Evolutionary conservation across 2,113 vertebrate species (phyloP).

Genomic region (Malurus melanocephalus): DNA sequence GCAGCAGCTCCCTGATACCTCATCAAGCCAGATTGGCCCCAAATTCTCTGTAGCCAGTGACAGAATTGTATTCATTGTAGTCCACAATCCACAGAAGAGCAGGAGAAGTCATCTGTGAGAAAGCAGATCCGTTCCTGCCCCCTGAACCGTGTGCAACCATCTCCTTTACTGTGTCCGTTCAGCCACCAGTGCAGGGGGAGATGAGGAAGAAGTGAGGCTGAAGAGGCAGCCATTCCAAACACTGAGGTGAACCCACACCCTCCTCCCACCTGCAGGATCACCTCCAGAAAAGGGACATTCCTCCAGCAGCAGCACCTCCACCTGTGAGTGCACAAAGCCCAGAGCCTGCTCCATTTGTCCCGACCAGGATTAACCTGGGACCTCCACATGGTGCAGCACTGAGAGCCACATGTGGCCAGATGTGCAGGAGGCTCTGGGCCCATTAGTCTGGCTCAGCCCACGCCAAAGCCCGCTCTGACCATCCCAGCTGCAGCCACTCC

Average conservation of each 20-base stretch:
- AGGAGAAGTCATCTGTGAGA: neutral
- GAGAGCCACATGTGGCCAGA: rapidly evolving
- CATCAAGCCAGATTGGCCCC: neutral
- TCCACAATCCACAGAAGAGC: neutral
- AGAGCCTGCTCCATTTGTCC: rapidly evolving
- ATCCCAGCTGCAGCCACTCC: neutral
- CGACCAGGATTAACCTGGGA: rapidly evolving
- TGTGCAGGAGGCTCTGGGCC: neutral
- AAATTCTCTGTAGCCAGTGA: neutral
- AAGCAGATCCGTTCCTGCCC: neutral
- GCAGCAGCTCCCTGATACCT: neutral
- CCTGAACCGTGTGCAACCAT: neutral
- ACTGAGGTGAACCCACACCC: neutral
- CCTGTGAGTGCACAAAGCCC: neutral
- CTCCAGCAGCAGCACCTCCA: neutral
- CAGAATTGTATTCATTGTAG: neutral
- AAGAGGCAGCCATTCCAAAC: neutral
- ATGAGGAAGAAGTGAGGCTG: slow-evolving; percentile 7
- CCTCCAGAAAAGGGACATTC: neutral
- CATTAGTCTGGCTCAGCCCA: neutral
- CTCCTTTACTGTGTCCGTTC: neutral
- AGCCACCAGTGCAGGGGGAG: neutral
- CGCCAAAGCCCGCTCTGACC: neutral
- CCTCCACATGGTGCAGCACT: rapidly evolving
- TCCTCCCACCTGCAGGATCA: neutral